Evolutionary conservation across 2,888 invertebrate genomes (phyloP), one percentile per base, ranked within the genome.

Genomic region (Xestia ashworthii): DNA sequence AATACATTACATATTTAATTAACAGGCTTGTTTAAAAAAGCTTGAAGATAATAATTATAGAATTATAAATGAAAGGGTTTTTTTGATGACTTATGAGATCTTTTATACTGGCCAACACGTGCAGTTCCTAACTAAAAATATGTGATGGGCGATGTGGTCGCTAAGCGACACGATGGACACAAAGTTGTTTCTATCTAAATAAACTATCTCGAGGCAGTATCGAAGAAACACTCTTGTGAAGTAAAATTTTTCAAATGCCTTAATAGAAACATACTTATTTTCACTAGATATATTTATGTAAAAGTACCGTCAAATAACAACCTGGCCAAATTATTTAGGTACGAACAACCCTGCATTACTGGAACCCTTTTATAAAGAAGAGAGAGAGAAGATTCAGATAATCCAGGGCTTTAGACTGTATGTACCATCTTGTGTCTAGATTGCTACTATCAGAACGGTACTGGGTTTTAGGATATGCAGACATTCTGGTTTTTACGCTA

Each of bases 401-500:
- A 41, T 8, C 4, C 11, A 16, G 9, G n/a, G 9, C 16, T 44
- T 16, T 44, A 44, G 44, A 65, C 64, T 5, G 6, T 14, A 65
- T 5, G 12, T 14, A 65, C 8, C 12, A n/a, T 65, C 32, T 38
- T 38, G 5, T 62, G 1, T 38, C 62, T 38, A 62, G 19, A 62
- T 62, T 11, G 0, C 38, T 9, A n/a, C 4, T 9, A 44, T 65
- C n/a, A 65, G 4, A 0, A 14, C 14, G 44, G 65, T 65, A 65
- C 44, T 65, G n/a, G 3, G n/a, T 12, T 41, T 41, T 14, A n/a
- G 41, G 79, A 72, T 84, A 80, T 77, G 72, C 64, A 74, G 46
- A 74, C 22, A 77, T 83, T 71, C 80, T 71, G 71, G 58, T 68
- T 67, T 55, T 44, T 25, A 65, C 44, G 16, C 65, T 44, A 65